Evolutionary conservation across 2,113 vertebrate species (phyloP), one percentile per base, ranked within the genome.

Genomic region (Patagioenas fasciata): DNA sequence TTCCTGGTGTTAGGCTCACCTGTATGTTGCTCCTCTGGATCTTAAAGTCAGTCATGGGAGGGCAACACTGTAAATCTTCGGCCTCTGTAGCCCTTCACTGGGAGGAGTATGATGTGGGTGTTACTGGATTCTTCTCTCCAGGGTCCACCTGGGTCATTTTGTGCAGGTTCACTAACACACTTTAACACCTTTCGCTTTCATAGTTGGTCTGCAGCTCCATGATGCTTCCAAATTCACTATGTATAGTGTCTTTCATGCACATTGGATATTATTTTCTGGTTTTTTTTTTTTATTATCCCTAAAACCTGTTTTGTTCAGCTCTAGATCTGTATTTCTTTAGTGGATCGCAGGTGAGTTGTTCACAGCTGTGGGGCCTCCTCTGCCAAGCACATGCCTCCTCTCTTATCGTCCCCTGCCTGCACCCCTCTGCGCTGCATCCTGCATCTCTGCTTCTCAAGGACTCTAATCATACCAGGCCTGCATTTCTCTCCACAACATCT

Each of bases 311-410:
- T 69, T 58, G 61, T 61, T 67, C 50, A 77, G 82, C 36, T 73
- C 31, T 36, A 34, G 28, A 40, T 88, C 82, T 70, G 31, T n/a
- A 5, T 82, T 83, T 72, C 34, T 89, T 47, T 60, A 67, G n/a
- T 0, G 6, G 50, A 29, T 32, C 1, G 0, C 11, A 12, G 7
- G 24, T 34, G 61, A 60, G 15, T 58, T 85, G 62, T 71, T 88
- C 28, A 9, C 44, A 89, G 40, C 9, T 0, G 0, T 66, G 62
- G 58, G 8, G 18, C 54, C 51, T 77, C 51, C 1, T 9, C 4
- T 34, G 32, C 56, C 65, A 74, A 60, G 38, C 48, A 20, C 1
- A 28, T 73, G 29, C 72, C 69, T 83, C 25, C 15, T 80, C 28
- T 80, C 51, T 91, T 91, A 69, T 42, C 89, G 25, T 53, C 51